These are phyloP conservation scores for Bostrychus sinensis DNA, from an alignment of 2,113 vertebrate species.

Conservation along the genomic window DNA sequence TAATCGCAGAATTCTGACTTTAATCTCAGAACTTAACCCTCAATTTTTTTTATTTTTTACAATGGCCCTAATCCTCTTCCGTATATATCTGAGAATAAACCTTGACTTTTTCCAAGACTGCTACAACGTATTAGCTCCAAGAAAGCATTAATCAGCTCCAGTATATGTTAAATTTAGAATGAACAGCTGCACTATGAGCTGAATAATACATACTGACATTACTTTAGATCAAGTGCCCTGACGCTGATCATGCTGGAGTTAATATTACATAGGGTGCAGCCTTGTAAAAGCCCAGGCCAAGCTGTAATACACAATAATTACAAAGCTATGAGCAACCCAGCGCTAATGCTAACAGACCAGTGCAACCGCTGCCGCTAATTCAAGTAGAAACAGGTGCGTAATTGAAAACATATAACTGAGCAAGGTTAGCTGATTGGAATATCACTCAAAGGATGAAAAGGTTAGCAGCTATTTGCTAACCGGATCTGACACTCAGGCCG, in stretches of 20 bases:
- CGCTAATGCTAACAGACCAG: background rate
- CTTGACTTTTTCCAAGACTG: too few species aligned
- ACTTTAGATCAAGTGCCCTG: constrained; percentile 11
- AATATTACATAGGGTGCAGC: constrained; percentile 9
- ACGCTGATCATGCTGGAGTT: constrained; percentile 27
- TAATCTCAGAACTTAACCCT: too few species aligned
- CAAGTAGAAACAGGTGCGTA: constrained; percentile 45
- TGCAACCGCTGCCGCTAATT: constrained; percentile 29
- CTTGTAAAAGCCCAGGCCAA: constrained; percentile 8
- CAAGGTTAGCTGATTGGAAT: constrained; percentile 34
- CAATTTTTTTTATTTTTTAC: too few species aligned
- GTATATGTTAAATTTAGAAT: constrained; percentile 4
- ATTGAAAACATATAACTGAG: constrained; percentile 32
- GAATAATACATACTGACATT: constrained; percentile 26
- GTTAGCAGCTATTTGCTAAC: constrained; percentile 29
- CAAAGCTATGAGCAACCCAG: constrained; percentile 4
- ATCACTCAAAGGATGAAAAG: constrained; percentile 30
- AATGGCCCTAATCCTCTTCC: too few species aligned
- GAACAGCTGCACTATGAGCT: constrained; percentile 8
- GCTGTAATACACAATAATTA: constrained; percentile 20
- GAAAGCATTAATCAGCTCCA: background rate
- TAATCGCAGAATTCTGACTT: too few species aligned
- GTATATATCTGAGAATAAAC: too few species aligned
- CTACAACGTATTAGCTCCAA: background rate
- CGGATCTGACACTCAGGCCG: constrained; percentile 24